Base-by-base conservation (phyloP, 2,113 vertebrate species). In the Piprites chloris region DNA sequence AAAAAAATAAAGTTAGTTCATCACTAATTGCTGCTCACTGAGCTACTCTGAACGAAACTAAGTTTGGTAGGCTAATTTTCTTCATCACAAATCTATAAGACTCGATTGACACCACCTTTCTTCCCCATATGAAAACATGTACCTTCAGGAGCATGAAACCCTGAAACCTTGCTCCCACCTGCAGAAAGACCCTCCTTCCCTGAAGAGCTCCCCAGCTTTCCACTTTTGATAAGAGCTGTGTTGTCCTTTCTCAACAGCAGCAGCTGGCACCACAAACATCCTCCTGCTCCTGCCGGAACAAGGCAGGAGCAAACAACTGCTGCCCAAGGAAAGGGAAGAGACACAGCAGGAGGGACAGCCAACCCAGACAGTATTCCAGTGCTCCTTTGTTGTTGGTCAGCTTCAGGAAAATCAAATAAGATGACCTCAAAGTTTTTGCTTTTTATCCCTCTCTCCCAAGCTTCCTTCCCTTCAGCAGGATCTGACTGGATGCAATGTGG, bases 21-120 rank as follows among this genome's bases (percentile, higher is more conserved):
- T 79, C 49, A 66, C 44, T 44, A 66, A 62, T 5, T 82, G 20
- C 18, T 77, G 20, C 6, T 77, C 26, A 47, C 1, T 83, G 27
- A 77, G 30, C 55, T 62, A 75, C 10, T 20, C 0, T 46, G 41
- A 46, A 65, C 50, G 30, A 3, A 74, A 59, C 50, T 69, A 46
- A 12, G 28, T 44, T 62, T 0, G 0, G 4, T 13, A 58, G 42
- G 27, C 3, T 18, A 4, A 50, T 79, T 79, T 83, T 69, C 50
- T 75, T 66, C 46, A 7, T 66, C 46, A 8, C 6, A 44, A 4
- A 20, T 37, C 11, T 12, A 73, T 61, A 89, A 93, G 30, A 32
- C 30, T 73, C 0, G 0, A 19, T 3, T 53, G 68, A 30, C 46
- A 76, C 5, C 16, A 33, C 33, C 23, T 62, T 76, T 37, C 41